Conservation (phyloP, 2,797 vertebrate genomes). For the Dendrocincla tyrannina region DNA sequence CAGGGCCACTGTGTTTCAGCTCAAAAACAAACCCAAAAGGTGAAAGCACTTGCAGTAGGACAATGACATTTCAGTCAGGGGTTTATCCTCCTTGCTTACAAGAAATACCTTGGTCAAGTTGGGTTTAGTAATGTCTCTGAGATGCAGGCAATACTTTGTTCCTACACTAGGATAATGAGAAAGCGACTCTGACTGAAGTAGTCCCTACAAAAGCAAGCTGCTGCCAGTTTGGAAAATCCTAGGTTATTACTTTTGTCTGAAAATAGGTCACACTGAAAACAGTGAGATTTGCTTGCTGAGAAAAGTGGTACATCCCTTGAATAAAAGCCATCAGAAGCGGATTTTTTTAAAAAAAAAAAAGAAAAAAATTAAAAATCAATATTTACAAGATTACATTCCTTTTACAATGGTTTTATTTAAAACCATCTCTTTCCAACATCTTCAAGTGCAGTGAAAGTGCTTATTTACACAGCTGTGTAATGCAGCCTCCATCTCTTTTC, state of each 20-base stretch:
- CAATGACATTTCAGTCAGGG: not conserved
- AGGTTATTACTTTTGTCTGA: not conserved
- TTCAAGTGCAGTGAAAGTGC: not conserved
- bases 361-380: not conserved
- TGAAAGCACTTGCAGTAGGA: not conserved
- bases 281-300: not conserved
- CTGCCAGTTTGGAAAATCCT: not conserved
- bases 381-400: not conserved
- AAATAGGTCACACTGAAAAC: not conserved
- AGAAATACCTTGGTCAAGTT: not conserved
- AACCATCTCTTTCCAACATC: not conserved
- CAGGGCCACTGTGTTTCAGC: not conserved
- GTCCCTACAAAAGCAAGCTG: not conserved
- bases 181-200: not conserved
- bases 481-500: not conserved
- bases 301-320: not conserved
- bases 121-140: not conserved
- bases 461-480: not conserved
- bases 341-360: not conserved
- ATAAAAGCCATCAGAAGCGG: not conserved
- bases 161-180: not conserved
- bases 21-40: not conserved
- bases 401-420: not conserved
- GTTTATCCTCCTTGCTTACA: not conserved
- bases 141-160: not conserved